Base-by-base conservation (phyloP, 1,140 invertebrate species). In the Calliphora vicina region DNA sequence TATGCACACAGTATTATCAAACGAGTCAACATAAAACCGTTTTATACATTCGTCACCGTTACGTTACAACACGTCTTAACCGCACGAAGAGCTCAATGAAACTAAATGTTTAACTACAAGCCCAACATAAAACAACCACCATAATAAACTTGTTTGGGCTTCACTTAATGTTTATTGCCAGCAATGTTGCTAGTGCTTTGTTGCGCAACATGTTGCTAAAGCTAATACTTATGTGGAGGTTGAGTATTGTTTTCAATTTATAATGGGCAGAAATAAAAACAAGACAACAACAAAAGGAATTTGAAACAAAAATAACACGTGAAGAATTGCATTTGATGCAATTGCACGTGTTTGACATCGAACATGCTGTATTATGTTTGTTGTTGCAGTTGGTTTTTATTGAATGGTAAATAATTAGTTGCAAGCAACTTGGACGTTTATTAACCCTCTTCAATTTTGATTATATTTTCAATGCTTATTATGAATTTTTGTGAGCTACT, bases 21-120 rank as follows among this genome's bases (percentile, higher is more conserved):
- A 61, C 50, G 17, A 12, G 13, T n/a, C n/a, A n/a, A n/a, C n/a
- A n/a, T n/a, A n/a, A n/a, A 57, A 57, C 12, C 50, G 50, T 57
- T 35, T 57, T n/a, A n/a, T 57, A n/a, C 15, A 57, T 57, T 57
- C 15, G n/a, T n/a, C n/a, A n/a, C n/a, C n/a, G n/a, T n/a, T n/a
- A n/a, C 61, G 61, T 67, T 67, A 23, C 20, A 25, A 67, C 35
- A 35, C 23, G 61, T 23, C 61, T 23, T 23, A 67, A 67, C 61
- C 61, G 61, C 61, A 25, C 61, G 61, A 67, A 67, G 61, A 67
- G 61, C 61, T 23, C 61, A 67, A 67, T n/a, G 20, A 67, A 67
- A 67, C 61, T 67, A 25, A 67, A 67, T 67, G n/a, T 12, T 10
- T 20, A 8, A 10, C 20, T 10, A 20, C 61, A 23, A 23, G 23